phyloP scores from a whole-genome alignment of 2,797 vertebrate species.

The Galago senegalensis region DNA sequence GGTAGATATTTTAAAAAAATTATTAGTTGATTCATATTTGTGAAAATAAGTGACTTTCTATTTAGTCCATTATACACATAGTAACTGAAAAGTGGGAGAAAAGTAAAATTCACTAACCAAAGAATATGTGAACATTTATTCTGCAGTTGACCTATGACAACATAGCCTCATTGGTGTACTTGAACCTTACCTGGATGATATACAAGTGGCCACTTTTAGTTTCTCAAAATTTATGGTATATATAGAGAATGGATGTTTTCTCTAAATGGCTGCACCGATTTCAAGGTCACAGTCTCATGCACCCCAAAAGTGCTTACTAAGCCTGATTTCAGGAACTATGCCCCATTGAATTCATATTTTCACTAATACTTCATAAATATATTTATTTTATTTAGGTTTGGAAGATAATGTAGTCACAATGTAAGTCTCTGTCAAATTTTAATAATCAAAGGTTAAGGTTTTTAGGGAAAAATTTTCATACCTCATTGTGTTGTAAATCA shows the following conservation, averaged over 20 bases:
- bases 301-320: not conserved
- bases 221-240: not conserved
- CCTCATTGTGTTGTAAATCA: not conserved
- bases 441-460: not conserved
- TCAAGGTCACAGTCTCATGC: not conserved
- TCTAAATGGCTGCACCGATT: not conserved
- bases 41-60: constrained; percentile 19
- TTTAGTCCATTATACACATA: not conserved
- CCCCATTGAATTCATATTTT: not conserved
- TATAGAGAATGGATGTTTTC: not conserved
- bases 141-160: not conserved
- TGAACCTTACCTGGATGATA: not conserved
- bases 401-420: not conserved
- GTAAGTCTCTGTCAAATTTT: not conserved
- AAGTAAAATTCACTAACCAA: not conserved
- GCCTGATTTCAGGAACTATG: not conserved
- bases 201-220: not conserved
- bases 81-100: not conserved
- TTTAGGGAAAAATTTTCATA: not conserved
- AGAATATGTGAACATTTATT: not conserved
- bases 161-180: not conserved
- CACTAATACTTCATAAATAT: not conserved
- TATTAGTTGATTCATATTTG: not conserved
- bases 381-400: not conserved
- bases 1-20: not conserved